A percentile compares a stretch with the other conserved stretches of the same genome.
Evolutionary conservation across 2,113 vertebrate species (phyloP).

Genomic region (Scolopax mira): DNA sequence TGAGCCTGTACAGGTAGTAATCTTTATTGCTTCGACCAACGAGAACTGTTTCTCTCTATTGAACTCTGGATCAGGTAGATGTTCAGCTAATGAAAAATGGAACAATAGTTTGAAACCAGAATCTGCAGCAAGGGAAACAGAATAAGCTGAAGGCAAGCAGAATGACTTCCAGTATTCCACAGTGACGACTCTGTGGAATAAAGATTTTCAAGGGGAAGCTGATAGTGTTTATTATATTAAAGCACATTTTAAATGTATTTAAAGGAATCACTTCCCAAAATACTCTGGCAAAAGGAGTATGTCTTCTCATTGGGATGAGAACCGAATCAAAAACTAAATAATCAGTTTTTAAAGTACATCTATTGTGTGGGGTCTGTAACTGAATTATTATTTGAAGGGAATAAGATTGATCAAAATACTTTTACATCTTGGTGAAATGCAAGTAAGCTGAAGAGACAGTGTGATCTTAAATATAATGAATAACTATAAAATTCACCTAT

Average conservation of each 20-base stretch:
- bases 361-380: neutral
- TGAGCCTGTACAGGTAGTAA: slow-evolving; percentile 38
- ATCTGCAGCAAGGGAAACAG: slow-evolving; percentile 22
- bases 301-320: neutral
- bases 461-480: neutral
- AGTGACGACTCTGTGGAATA: neutral
- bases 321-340: neutral
- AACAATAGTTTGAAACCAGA: slow-evolving; percentile 16
- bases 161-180: neutral
- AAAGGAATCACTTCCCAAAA: neutral
- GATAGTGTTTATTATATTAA: neutral
- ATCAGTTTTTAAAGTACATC: neutral
- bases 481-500: neutral
- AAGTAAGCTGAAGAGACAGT: neutral
- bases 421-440: neutral
- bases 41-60: neutral
- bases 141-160: slow-evolving; percentile 10
- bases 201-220: neutral
- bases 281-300: neutral
- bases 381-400: neutral
- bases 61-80: neutral
- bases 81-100: slow-evolving; percentile 45
- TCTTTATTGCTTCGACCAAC: slow-evolving; percentile 32
- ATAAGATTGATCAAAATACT: neutral
- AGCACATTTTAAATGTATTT: neutral